Evolutionary conservation across 1,140 invertebrate species (phyloP).

Genomic region (Drosophila lowei): DNA sequence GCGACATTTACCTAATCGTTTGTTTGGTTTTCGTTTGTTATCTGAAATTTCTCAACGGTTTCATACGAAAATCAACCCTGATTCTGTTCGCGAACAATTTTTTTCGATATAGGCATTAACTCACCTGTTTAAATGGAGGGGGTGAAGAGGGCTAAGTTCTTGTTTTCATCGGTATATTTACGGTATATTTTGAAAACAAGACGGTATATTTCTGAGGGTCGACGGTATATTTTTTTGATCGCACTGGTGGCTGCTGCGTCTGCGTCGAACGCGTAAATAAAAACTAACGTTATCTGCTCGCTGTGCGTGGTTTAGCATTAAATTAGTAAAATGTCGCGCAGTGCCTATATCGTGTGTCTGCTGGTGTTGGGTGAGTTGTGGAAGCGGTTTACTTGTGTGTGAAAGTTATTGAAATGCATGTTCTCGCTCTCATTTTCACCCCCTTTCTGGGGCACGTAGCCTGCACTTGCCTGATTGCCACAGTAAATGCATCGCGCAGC

Average conservation of each 20-base stretch:
- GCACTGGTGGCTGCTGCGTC: conserved; percentile 30
- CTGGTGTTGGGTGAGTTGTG: conserved; percentile 55
- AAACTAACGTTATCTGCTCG: conserved; percentile 15
- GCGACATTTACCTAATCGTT: no score
- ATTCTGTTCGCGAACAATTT: no score
- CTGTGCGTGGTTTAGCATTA: conserved; percentile 24
- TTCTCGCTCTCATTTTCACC: conserved; percentile 10
- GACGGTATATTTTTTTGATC: no score
- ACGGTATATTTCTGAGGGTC: no score
- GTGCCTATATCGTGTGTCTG: conserved; percentile 46
- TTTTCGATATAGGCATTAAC: no score
- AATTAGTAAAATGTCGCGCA: conserved; percentile 56
- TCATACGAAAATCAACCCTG: no score
- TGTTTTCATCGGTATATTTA: no score
- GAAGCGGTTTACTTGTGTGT: neutral
- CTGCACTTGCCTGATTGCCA: conserved; percentile 59
- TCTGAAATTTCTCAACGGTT: no score
- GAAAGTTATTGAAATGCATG: conserved; percentile 13
- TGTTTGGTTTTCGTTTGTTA: no score
- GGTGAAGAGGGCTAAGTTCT: no score
- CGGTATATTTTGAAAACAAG: no score
- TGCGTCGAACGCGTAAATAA: conserved; percentile 49
- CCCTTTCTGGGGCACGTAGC: conserved; percentile 32
- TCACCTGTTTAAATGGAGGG: no score
- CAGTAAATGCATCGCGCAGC: conserved; percentile 27